A percentile compares a stretch with the other conserved stretches of the same genome.
Conservation (phyloP, 2,113 vertebrate genomes). For the Apodemus speciosus region DNA sequence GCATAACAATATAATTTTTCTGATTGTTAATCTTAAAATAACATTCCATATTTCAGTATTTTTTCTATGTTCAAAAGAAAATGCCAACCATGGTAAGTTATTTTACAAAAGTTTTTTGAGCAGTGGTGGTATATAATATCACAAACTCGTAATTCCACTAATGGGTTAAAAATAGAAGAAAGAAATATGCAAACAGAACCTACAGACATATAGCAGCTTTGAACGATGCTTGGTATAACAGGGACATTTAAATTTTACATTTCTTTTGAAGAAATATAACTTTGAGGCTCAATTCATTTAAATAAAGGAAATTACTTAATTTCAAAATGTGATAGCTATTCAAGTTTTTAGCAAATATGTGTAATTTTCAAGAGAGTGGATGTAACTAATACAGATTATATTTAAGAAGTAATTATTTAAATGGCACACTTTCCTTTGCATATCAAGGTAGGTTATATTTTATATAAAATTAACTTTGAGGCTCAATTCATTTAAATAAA, state of each 20-base stretch:
- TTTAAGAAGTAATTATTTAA: not conserved
- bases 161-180: not conserved
- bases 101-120: not conserved
- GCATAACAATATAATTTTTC: not conserved
- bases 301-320: not conserved
- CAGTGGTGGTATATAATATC: not conserved
- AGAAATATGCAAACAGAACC: not conserved
- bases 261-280: not conserved
- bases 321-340: not conserved
- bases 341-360: not conserved
- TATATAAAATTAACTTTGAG: not conserved
- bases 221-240: not conserved
- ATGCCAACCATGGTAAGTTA: not conserved
- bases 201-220: not conserved
- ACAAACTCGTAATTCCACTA: not conserved
- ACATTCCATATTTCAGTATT: not conserved
- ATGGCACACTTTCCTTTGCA: not conserved
- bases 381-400: not conserved
- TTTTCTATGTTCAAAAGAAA: not conserved
- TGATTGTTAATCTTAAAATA: not conserved
- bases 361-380: not conserved
- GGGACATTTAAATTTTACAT: not conserved
- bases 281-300: not conserved
- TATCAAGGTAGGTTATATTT: not conserved
- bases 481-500: not conserved